Percentiles rank a stretch among this genome's conserved stretches.
Evolutionary conservation across 1,140 invertebrate genomes (phyloP).

Genomic region (Eubasilissa regina): DNA sequence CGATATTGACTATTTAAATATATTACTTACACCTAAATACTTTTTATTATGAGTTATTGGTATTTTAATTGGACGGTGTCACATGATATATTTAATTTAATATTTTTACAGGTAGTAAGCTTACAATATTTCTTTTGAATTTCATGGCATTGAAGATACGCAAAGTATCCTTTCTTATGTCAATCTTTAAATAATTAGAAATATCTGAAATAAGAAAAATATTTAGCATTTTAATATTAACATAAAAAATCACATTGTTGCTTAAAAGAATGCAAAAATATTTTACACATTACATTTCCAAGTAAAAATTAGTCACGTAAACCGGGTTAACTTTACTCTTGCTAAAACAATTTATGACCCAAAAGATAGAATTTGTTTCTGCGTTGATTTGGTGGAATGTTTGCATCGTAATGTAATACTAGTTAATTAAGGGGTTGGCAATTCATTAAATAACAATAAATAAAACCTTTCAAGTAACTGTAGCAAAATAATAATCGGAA

Average conservation of each 20-base stretch:
- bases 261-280: neutral
- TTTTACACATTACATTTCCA: no score
- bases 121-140: conserved; percentile 31
- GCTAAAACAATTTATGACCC: no score
- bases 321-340: no score
- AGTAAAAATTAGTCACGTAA: no score
- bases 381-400: no score
- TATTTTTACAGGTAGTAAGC: conserved; percentile 43
- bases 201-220: neutral
- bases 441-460: no score
- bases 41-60: conserved; percentile 56
- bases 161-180: conserved; percentile 1
- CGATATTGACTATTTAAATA: conserved; percentile 45
- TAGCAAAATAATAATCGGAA: no score
- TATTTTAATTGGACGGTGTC: conserved; percentile 60
- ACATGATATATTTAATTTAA: conserved; percentile 57
- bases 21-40: conserved; percentile 48
- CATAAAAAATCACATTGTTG: conserved; percentile 14
- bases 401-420: no score
- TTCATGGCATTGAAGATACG: conserved; percentile 41
- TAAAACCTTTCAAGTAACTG: no score
- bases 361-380: no score
- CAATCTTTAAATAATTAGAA: conserved; percentile 19
- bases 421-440: no score
- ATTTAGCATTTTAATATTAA: conserved; percentile 15